Evolutionary conservation across 2,113 vertebrate genomes (phyloP), one percentile per base, ranked within the genome.

Genomic region (Carettochelys insculpta): DNA sequence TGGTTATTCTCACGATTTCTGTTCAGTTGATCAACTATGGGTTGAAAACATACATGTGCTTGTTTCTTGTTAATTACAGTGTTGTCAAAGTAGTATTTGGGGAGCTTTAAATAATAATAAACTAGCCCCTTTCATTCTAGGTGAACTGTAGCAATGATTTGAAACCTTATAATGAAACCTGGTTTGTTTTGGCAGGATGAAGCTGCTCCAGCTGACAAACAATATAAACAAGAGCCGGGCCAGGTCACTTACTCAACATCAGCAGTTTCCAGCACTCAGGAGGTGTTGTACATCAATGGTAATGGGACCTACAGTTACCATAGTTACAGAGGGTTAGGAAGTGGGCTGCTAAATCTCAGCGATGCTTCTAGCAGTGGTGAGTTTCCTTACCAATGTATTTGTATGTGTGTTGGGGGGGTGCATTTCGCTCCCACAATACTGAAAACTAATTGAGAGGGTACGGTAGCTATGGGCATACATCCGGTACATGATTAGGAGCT

Each of bases 281-380:
- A 98, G 93, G 97, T 98, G 96, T 91, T 98, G 96, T 98, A 98
- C 96, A 98, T 98, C 97, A 98, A 98, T 24, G 98, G 98, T 89
- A 98, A 98, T 38, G 98, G 98, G 87, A 98, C 98, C 97, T 98
- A 98, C 97, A 98, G 98, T 98, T 98, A 98, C 98, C 98, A 98
- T 97, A 98, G 98, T 93, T 98, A 98, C 97, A 93, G 98, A 97
- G 98, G 98, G 87, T 96, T 98, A 3, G 98, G 98, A 95, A 97
- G 98, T 94, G 98, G 98, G 87, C 97, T 98, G 97, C 97, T 98
- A 94, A 98, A 98, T 96, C 98, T 98, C 93, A 98, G 94, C 3
- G 98, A 98, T 94, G 96, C 98, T 92, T 98, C 98, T 95, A 97
- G 97, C 95, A 98, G 98, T 77, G 98, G 98, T 98, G 96, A 98